phyloP scores from a whole-genome alignment of 2,888 invertebrate genomes.

The Trisateles emortualis region DNA sequence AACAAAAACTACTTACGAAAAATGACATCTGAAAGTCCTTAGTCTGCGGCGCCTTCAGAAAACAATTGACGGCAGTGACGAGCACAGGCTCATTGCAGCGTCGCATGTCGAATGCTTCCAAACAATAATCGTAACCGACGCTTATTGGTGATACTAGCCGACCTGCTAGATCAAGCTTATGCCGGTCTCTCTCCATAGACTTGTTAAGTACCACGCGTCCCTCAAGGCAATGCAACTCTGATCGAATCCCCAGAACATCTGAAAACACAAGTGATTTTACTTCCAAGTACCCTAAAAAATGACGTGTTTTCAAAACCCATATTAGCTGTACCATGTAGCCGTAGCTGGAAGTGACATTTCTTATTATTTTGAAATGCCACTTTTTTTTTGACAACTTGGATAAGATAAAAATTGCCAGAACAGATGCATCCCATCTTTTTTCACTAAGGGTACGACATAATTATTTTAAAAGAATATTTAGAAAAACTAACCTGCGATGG shows the following conservation, averaged over 20 bases:
- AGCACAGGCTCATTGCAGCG: conserved; percentile 58
- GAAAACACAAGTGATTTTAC: conserved; percentile 26
- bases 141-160: conserved; percentile 53
- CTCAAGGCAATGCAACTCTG: conserved; percentile 57
- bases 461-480: too few relatives aligned
- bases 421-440: too few relatives aligned
- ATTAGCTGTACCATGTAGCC: too few relatives aligned
- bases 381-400: too few relatives aligned
- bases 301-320: too few relatives aligned
- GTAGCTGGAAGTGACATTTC: too few relatives aligned
- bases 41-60: conserved; percentile 49
- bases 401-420: too few relatives aligned
- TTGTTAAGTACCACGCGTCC: conserved; percentile 67
- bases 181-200: conserved; percentile 55
- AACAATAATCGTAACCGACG: conserved; percentile 67
- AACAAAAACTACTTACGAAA: conserved; percentile 64
- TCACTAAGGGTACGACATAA: too few relatives aligned
- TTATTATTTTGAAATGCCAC: too few relatives aligned
- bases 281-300: background rate
- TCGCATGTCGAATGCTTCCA: conserved; percentile 75
- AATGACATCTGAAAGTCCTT: conserved; percentile 73
- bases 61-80: conserved; percentile 71
- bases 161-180: conserved; percentile 61
- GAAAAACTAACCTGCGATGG: conserved; percentile 62
- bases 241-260: conserved; percentile 72